Evolutionary conservation across 2,113 vertebrate species (phyloP).

Genomic region (Anoplopoma fimbria): DNA sequence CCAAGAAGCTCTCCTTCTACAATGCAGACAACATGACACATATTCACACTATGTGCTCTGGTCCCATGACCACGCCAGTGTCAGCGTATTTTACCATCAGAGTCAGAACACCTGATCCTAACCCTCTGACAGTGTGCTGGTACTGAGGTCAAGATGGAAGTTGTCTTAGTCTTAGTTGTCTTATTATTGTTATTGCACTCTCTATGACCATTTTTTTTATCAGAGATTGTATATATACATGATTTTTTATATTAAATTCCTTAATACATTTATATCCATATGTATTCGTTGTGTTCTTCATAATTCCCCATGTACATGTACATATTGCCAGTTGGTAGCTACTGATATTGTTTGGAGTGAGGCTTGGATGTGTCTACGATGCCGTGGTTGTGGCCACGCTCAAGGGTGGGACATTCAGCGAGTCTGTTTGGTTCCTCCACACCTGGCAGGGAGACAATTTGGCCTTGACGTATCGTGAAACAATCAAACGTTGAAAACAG

Average conservation of each 20-base stretch:
- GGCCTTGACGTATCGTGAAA: not conserved
- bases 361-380: not conserved
- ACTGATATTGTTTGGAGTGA: not conserved
- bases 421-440: not conserved
- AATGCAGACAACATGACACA: slow-evolving; percentile 66
- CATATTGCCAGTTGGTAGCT: not conserved
- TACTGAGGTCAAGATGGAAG: slow-evolving; percentile 40
- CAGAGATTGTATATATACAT: not conserved
- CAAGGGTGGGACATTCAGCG: not conserved
- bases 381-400: not conserved
- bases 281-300: not conserved
- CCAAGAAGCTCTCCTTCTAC: slow-evolving; percentile 57
- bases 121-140: slow-evolving; percentile 46
- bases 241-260: not conserved
- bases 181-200: too few species aligned
- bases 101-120: not conserved
- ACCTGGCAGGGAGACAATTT: not conserved
- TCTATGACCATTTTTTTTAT: too few species aligned
- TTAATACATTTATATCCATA: not conserved
- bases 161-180: too few species aligned
- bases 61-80: not conserved
- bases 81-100: slow-evolving; percentile 29
- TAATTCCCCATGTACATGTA: not conserved
- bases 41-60: slow-evolving; percentile 16
- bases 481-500: not conserved